Conservation (phyloP, 2,888 invertebrate species). For the Phyllotreta striolata region DNA sequence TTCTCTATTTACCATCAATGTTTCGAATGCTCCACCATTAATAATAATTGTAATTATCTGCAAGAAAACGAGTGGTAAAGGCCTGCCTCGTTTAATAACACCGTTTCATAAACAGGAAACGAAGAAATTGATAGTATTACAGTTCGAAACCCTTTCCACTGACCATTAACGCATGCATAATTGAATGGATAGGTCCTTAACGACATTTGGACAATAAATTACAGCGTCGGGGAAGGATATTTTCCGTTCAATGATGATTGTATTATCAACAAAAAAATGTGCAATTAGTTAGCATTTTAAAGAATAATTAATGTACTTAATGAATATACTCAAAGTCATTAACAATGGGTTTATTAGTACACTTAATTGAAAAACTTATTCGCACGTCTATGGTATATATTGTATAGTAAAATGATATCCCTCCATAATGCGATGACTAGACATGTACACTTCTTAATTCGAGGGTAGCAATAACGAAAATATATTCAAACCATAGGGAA, state of each 20-base stretch:
- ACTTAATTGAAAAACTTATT: too few species aligned
- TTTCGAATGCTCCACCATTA: neutral
- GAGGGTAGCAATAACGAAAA: slow-evolving; percentile 30
- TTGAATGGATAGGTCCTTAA: slow-evolving; percentile 34
- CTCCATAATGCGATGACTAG: slow-evolving; percentile 31
- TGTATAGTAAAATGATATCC: neutral
- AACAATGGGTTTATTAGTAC: too few species aligned
- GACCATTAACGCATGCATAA: slow-evolving; percentile 37
- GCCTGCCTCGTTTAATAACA: slow-evolving; percentile 27
- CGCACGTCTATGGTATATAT: neutral
- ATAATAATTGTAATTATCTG: neutral
- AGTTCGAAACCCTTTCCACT: slow-evolving; percentile 26
- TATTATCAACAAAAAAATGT: too few species aligned
- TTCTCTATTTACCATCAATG: too few species aligned
- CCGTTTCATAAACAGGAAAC: slow-evolving; percentile 29
- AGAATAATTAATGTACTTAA: too few species aligned
- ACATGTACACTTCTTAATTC: slow-evolving; percentile 36
- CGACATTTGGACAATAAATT: slow-evolving; percentile 23
- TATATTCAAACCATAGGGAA: slow-evolving; percentile 21
- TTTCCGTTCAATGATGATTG: neutral
- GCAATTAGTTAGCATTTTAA: too few species aligned
- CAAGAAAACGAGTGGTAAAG: slow-evolving; percentile 16
- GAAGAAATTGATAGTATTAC: slow-evolving; percentile 36
- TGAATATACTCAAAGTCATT: too few species aligned
- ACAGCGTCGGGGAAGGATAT: neutral